Percentiles rank a stretch among this genome's conserved stretches.
phyloP scores from a whole-genome alignment of 1,140 invertebrate species.

The Halictus rubicundus region DNA sequence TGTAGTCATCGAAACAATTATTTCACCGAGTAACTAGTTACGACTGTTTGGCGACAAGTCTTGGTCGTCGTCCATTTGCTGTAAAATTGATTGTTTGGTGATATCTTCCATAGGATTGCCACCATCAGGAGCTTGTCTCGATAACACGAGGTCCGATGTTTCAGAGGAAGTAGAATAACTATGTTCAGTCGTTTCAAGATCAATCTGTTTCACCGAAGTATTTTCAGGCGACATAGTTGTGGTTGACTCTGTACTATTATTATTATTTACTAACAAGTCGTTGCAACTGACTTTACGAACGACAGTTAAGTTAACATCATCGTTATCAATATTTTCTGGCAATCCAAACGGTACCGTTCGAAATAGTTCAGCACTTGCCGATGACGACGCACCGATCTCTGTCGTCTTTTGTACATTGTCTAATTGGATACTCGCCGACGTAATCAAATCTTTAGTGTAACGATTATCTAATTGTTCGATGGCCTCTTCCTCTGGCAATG shows the following conservation, averaged over 20 bases:
- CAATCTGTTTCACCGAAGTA: conserved; percentile 47
- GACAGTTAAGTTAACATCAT: conserved; percentile 65
- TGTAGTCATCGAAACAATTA: neutral
- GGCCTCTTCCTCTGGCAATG: conserved; percentile 66
- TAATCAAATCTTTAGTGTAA: conserved; percentile 69
- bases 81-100: conserved; percentile 31
- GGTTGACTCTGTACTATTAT: conserved; percentile 65
- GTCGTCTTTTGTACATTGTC: conserved; percentile 61
- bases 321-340: conserved; percentile 67
- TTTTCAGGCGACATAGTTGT: conserved; percentile 65
- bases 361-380: conserved; percentile 55
- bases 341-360: conserved; percentile 62
- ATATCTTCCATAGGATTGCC: conserved; percentile 75
- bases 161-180: conserved; percentile 61
- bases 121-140: conserved; percentile 77
- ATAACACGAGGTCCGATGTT: conserved; percentile 68
- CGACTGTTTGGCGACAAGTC: conserved; percentile 45
- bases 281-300: conserved; percentile 64
- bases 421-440: conserved; percentile 62
- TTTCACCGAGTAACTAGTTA: conserved; percentile 30
- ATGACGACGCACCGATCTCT: conserved; percentile 31
- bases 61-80: conserved; percentile 29
- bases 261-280: conserved; percentile 64
- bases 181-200: conserved; percentile 58
- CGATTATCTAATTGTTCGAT: conserved; percentile 71